Evolutionary conservation across 2,797 vertebrate species (phyloP).

Genomic region (Neostethus bicornis): DNA sequence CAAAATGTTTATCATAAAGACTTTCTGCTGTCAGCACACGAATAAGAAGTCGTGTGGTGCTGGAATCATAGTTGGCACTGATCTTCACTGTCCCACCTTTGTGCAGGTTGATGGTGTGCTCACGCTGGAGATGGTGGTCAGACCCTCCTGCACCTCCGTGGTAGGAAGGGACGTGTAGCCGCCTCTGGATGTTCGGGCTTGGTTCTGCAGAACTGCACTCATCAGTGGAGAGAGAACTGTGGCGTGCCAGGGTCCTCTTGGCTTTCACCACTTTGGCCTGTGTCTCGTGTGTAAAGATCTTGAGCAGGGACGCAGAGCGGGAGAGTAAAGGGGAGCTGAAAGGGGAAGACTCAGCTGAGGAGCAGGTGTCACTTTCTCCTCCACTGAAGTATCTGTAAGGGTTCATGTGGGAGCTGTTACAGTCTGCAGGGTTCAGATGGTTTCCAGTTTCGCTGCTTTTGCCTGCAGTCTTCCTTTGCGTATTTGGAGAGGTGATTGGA

Average conservation of each 20-base stretch:
- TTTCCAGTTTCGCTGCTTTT: conserved; percentile 74
- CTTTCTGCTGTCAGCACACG: conserved; percentile 88
- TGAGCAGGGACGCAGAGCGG: conserved; percentile 92
- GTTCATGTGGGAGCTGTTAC: conserved; percentile 86
- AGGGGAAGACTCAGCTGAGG: conserved; percentile 94
- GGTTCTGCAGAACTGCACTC: conserved; percentile 94
- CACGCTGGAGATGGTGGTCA: conserved; percentile 59
- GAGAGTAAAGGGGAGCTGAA: conserved; percentile 94
- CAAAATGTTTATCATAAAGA: conserved; percentile 87
- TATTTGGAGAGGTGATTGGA: conserved; percentile 86
- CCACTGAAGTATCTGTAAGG: conserved; percentile 93
- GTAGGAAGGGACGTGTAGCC: conserved; percentile 83
- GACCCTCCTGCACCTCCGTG: conserved; percentile 63
- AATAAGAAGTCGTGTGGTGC: conserved; percentile 87
- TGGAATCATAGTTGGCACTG: conserved; percentile 86
- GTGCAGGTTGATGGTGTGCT: conserved; percentile 86
- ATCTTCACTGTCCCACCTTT: conserved; percentile 87
- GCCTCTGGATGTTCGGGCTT: conserved; percentile 88
- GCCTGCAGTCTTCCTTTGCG: conserved; percentile 72
- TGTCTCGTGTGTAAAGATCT: conserved; percentile 93
- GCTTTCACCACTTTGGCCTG: conserved; percentile 94
- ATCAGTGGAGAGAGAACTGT: conserved; percentile 93
- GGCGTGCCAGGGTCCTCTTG: conserved; percentile 89
- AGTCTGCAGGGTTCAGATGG: conserved; percentile 82
- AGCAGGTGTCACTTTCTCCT: conserved; percentile 95